Evolutionary conservation across 2,113 vertebrate genomes (phyloP).

Genomic region (Perca flavescens): DNA sequence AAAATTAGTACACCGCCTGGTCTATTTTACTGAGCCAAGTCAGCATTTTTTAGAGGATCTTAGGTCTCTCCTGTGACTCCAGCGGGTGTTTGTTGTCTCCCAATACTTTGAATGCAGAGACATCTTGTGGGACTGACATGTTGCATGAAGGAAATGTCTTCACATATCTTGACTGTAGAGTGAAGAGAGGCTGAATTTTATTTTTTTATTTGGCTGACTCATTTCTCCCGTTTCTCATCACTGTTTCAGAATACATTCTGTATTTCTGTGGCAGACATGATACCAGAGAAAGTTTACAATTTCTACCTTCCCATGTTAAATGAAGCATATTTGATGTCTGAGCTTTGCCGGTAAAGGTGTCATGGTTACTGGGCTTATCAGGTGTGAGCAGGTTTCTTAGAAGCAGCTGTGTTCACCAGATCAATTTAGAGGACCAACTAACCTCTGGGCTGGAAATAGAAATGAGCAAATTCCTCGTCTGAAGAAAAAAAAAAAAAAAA

Average conservation of each 20-base stretch:
- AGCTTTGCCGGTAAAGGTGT: constrained; percentile 65
- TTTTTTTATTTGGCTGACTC: neutral
- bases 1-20: neutral
- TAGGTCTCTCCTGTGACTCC: neutral
- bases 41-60: neutral
- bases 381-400: constrained; percentile 78
- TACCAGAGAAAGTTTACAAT: constrained; percentile 48
- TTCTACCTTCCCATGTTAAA: constrained; percentile 60
- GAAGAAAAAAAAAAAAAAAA: constrained; percentile 12
- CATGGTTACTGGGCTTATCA: constrained; percentile 80
- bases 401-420: constrained; percentile 73
- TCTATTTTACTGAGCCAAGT: neutral
- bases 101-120: neutral
- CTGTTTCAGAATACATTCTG: constrained; percentile 31
- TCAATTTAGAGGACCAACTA: constrained; percentile 80
- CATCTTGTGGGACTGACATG: neutral
- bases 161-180: neutral
- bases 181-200: neutral
- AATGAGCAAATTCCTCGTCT: constrained; percentile 64
- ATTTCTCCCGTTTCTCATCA: constrained; percentile 13
- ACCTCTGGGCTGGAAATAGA: constrained; percentile 75
- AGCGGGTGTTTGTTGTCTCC: neutral
- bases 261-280: constrained; percentile 40
- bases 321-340: constrained; percentile 71
- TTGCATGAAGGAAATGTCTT: neutral